Percentiles rank a stretch among this genome's conserved stretches.
These are phyloP conservation scores for Ashinkailepas kermadecensis DNA, from an alignment of 2,888 invertebrate species.

Conservation along the genomic window DNA sequence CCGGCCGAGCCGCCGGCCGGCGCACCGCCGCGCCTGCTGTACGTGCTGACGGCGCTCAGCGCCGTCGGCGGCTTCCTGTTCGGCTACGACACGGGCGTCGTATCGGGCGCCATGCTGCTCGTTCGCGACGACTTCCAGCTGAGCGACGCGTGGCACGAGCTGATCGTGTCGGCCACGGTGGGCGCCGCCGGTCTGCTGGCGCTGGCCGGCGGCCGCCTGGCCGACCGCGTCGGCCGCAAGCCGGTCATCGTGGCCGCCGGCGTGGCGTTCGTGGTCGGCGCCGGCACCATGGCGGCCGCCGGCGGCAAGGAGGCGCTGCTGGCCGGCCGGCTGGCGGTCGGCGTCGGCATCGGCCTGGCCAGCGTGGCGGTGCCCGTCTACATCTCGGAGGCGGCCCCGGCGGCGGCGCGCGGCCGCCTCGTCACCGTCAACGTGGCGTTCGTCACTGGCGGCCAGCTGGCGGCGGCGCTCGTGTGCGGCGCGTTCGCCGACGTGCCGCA, in stretches of 20 bases:
- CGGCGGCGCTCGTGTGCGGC: conserved; percentile 46
- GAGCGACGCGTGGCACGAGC: conserved; percentile 45
- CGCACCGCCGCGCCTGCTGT: conserved; percentile 31
- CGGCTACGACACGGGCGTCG: conserved; percentile 34
- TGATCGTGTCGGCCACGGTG: conserved; percentile 47
- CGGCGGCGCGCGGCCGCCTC: conserved; percentile 46
- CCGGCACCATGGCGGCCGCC: conserved; percentile 45
- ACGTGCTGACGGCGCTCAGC: conserved; percentile 43
- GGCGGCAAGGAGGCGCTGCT: conserved; percentile 41
- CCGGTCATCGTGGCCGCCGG: conserved; percentile 46
- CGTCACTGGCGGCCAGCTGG: conserved; percentile 50
- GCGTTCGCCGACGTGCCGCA: conserved; percentile 43
- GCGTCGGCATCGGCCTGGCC: conserved; percentile 47
- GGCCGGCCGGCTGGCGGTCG: conserved; percentile 44
- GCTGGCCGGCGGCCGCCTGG: conserved; percentile 43
- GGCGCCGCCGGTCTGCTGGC: conserved; percentile 45
- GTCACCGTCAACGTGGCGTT: conserved; percentile 48
- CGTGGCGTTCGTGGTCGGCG: conserved; percentile 46
- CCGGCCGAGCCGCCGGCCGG: background rate
- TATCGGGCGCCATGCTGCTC: conserved; percentile 35
- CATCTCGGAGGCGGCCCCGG: conserved; percentile 49
- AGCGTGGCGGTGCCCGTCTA: conserved; percentile 52
- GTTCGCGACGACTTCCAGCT: conserved; percentile 42
- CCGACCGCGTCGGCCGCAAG: conserved; percentile 47
- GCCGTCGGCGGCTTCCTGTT: conserved; percentile 37